These are phyloP conservation scores for Montipora cactus DNA, from an alignment of 64 coral and sea anemone genomes.

Conservation along the genomic window DNA sequence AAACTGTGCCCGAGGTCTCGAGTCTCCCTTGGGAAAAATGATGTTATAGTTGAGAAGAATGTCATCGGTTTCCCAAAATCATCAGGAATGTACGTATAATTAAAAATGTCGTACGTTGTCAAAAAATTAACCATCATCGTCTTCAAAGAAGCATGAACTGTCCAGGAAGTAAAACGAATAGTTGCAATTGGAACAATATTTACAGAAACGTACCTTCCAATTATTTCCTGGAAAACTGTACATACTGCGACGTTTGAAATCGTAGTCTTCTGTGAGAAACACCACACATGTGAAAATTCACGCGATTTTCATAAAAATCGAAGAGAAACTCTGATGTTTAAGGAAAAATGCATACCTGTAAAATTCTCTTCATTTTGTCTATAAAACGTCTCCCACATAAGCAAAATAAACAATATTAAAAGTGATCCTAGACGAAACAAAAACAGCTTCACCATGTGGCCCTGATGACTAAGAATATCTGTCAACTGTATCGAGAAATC, in stretches of 20 bases:
- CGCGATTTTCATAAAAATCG: neutral
- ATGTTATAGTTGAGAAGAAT: no score
- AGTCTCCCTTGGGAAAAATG: no score
- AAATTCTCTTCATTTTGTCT: constrained; percentile 8
- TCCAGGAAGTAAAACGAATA: neutral
- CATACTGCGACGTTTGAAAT: neutral
- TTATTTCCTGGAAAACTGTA: constrained; percentile 5
- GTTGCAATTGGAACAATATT: neutral
- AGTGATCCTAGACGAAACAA: constrained; percentile 66
- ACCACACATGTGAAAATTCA: neutral
- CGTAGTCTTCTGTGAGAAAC: constrained; percentile 1
- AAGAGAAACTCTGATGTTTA: neutral
- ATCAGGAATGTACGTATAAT: no score
- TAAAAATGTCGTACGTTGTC: no score
- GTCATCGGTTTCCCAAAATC: no score
- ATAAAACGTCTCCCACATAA: constrained; percentile 60
- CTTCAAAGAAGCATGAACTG: no score
- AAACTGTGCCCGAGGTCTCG: no score
- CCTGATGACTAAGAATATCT: neutral
- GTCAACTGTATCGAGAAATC: neutral
- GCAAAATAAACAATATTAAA: constrained; percentile 42
- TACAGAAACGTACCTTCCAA: constrained; percentile 24
- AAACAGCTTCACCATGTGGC: constrained; percentile 63
- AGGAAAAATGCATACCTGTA: constrained; percentile 23
- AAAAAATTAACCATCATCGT: no score